Base-by-base conservation (phyloP, 2,888 invertebrate species). In the Tenthredo mesomela region DNA sequence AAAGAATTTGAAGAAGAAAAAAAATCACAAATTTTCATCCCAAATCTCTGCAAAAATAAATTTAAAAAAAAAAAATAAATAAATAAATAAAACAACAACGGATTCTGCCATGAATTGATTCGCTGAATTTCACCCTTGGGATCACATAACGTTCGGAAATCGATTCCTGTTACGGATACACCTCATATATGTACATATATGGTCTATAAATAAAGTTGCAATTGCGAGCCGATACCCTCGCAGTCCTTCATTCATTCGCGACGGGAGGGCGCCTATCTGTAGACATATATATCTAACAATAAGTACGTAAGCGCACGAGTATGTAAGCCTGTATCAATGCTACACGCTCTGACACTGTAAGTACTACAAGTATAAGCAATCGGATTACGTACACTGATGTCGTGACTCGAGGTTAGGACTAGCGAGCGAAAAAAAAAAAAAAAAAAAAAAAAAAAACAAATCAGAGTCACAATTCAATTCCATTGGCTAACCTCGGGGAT, bases 241-340 rank as follows among this genome's bases (percentile, higher is more conserved):
- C n/a, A 43, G 40, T 43, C 40, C 54, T 77, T 77, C 77, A 77
- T 77, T 77, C 54, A 77, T 77, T 54, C 54, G 77, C 77, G 77
- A 54, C 54, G 33, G 47, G 50, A 29, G 54, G 77, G 54, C 54
- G 77, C 33, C 54, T 77, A 77, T 77, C 77, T 33, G 21, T 73
- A 73, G 43, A 73, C 73, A 15, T 43, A 47, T 43, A 47, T 47
- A 47, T 73, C 43, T 43, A 73, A 73, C 73, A 43, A 73, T 73
- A 73, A 73, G 40, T 73, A 73, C 67, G 67, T 73, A 43, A 73
- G 71, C 77, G 50, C 33, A 33, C 21, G 47, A 54, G 77, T 33
- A 47, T 54, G 50, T 77, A 77, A 77, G 77, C 73, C 73, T 43
- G 73, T 73, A 73, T 43, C 73, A 73, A 73, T 73, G 73, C 71